Conservation (phyloP, 2,888 invertebrate genomes). For the Cartodere bifasciata region DNA sequence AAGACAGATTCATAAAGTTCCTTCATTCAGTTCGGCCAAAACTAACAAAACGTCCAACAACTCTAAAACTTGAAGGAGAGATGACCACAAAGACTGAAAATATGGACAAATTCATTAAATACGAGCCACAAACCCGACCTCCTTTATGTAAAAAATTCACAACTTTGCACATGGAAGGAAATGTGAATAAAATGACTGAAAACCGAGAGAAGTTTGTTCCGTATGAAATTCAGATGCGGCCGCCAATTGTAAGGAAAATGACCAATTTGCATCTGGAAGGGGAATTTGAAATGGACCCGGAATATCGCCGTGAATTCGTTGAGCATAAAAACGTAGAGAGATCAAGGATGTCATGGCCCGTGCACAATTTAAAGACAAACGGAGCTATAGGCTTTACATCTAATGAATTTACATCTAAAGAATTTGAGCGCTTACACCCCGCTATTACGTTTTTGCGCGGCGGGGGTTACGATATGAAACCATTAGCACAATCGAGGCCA, state of each 20-base stretch:
- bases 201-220: constrained; percentile 38
- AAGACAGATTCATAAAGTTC: no score
- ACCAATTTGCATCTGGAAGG: constrained; percentile 40
- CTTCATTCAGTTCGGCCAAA: no score
- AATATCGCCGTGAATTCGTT: constrained; percentile 32
- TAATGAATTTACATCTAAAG: constrained; percentile 33
- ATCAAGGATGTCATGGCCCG: constrained; percentile 22
- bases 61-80: constrained; percentile 40
- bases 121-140: constrained; percentile 33
- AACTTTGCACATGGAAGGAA: constrained; percentile 27
- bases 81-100: constrained; percentile 36
- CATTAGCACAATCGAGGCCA: not conserved
- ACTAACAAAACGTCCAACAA: constrained; percentile 34
- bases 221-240: constrained; percentile 34
- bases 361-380: constrained; percentile 31
- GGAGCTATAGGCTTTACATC: constrained; percentile 33
- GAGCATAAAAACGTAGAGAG: constrained; percentile 24
- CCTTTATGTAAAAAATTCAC: constrained; percentile 34
- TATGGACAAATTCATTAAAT: constrained; percentile 36
- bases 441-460: constrained; percentile 28
- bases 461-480: constrained; percentile 13
- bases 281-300: constrained; percentile 32
- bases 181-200: constrained; percentile 38
- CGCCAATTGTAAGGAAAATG: constrained; percentile 31
- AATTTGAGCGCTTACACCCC: constrained; percentile 26